Percentiles rank a stretch among this genome's conserved stretches.
Evolutionary conservation across 2,888 invertebrate genomes (phyloP).

Genomic region (Cryptocephalus moraei): DNA sequence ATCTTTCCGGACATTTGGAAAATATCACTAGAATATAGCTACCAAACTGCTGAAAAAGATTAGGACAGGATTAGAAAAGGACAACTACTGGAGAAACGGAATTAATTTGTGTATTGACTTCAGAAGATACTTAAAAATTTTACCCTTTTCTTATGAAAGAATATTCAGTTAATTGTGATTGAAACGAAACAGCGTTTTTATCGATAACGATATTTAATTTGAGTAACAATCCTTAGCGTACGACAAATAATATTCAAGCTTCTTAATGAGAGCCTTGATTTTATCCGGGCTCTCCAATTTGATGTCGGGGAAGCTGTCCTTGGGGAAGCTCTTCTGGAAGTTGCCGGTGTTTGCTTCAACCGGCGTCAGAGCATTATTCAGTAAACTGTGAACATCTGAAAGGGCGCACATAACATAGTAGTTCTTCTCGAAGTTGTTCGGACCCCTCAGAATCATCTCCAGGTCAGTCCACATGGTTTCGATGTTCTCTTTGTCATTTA

Average conservation of each 20-base stretch:
- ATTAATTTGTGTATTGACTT: too few species aligned
- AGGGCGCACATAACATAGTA: constrained; percentile 55
- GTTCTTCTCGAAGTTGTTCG: constrained; percentile 42
- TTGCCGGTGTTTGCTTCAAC: constrained; percentile 11
- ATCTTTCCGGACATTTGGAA: too few species aligned
- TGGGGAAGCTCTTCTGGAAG: constrained; percentile 49
- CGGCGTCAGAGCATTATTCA: constrained; percentile 35
- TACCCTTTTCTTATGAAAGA: too few species aligned
- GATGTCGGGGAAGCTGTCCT: constrained; percentile 41
- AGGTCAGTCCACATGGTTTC: constrained; percentile 51
- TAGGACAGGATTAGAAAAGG: too few species aligned
- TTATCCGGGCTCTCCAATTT: constrained; percentile 44
- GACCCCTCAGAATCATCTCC: constrained; percentile 50
- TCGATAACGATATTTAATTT: background rate
- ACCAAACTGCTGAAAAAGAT: too few species aligned
- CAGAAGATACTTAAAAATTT: too few species aligned
- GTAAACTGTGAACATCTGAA: constrained; percentile 52
- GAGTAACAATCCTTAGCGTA: constrained; percentile 41
- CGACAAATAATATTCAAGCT: constrained; percentile 63
- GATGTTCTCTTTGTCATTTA: constrained; percentile 47
- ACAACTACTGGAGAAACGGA: too few species aligned
- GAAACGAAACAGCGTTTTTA: too few species aligned
- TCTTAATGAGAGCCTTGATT: constrained; percentile 49
- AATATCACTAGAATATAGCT: too few species aligned
- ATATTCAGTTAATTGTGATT: too few species aligned